A percentile compares a stretch with the other conserved stretches of the same genome.
These are phyloP conservation scores for Eurosta solidaginis DNA, from an alignment of 1,140 invertebrate genomes.

Conservation along the genomic window DNA sequence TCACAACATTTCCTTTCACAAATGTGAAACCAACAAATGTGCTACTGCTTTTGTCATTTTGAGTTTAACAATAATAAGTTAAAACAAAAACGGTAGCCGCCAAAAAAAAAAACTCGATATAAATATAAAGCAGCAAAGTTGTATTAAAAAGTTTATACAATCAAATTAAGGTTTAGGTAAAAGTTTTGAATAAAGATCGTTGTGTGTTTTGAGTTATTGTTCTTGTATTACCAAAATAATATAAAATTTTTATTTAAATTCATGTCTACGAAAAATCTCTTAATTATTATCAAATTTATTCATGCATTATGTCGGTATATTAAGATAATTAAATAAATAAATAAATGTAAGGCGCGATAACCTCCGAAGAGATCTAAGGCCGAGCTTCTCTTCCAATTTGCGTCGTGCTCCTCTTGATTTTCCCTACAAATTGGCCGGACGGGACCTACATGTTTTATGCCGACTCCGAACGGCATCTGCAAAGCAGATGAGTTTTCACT, in stretches of 20 bases:
- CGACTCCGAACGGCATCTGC: too few relatives aligned
- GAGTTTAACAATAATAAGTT: background rate
- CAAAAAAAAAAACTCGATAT: background rate
- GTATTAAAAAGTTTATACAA: background rate
- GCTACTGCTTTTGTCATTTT: conserved; percentile 13
- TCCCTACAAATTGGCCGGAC: too few relatives aligned
- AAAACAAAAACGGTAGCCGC: background rate
- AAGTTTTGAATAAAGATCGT: background rate
- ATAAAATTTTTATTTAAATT: background rate
- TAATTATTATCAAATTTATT: background rate
- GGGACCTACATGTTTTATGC: too few relatives aligned
- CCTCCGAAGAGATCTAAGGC: too few relatives aligned
- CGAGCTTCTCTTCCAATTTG: too few relatives aligned
- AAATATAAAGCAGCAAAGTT: background rate
- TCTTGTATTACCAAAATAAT: background rate
- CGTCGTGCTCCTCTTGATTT: too few relatives aligned
- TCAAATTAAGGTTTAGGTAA: conserved; percentile 7
- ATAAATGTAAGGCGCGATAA: too few relatives aligned
- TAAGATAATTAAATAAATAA: too few relatives aligned
- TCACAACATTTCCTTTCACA: background rate
- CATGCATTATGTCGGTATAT: too few relatives aligned
- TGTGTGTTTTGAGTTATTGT: too few relatives aligned
- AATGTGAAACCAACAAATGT: background rate
- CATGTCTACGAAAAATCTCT: background rate
- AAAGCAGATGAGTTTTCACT: too few relatives aligned